Conservation (phyloP, 2,797 vertebrate genomes). For the Eulemur rubriventer region DNA sequence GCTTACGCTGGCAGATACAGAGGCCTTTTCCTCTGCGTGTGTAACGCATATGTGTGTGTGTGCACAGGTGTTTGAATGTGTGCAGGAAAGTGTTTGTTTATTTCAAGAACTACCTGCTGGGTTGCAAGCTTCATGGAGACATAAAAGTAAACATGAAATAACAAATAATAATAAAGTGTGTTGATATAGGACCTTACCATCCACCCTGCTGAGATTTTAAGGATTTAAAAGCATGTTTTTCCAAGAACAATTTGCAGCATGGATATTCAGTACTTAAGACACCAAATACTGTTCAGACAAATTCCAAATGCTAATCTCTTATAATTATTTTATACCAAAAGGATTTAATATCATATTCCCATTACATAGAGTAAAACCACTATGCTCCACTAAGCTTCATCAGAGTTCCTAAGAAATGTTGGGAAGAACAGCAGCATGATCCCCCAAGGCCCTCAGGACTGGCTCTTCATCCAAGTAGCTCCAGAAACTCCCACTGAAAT, state of each 20-base stretch:
- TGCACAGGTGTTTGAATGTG: neutral
- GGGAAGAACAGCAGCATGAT: neutral
- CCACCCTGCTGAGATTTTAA: slow-evolving; percentile 48
- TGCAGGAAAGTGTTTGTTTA: slow-evolving; percentile 28
- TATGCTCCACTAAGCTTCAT: neutral
- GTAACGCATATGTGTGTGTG: neutral
- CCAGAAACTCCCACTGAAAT: slow-evolving; percentile 3
- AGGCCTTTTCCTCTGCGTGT: neutral
- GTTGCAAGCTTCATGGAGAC: slow-evolving; percentile 42
- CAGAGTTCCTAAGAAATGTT: neutral
- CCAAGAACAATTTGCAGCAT: slow-evolving; percentile 36
- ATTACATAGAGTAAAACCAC: neutral
- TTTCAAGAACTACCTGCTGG: slow-evolving; percentile 45
- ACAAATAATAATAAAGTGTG: slow-evolving; percentile 53
- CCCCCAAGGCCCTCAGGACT: neutral
- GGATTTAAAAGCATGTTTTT: slow-evolving; percentile 53
- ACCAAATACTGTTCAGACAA: slow-evolving; percentile 27
- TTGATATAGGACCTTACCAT: slow-evolving; percentile 45
- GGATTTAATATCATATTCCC: neutral
- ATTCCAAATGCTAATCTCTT: slow-evolving; percentile 17
- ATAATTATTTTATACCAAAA: slow-evolving; percentile 33
- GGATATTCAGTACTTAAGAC: neutral
- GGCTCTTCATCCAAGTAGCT: neutral
- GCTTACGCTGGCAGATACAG: neutral
- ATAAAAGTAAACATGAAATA: slow-evolving; percentile 59